phyloP scores from a whole-genome alignment of 2,888 invertebrate genomes.

The Neoitamus cyanurus region DNA sequence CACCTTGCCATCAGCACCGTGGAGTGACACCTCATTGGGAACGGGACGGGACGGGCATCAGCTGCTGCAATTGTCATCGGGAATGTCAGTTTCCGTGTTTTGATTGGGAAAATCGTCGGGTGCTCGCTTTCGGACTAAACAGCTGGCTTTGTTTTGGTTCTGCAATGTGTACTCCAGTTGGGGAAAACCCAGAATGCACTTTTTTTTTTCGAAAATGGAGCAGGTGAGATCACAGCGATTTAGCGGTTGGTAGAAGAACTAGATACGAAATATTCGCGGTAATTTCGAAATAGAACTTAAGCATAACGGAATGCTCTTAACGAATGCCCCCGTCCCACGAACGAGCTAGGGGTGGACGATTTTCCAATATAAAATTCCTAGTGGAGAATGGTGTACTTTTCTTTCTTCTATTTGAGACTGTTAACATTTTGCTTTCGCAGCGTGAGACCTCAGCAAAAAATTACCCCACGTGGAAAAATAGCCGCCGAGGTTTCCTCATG shows the following conservation, averaged over 20 bases:
- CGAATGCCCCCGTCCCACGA: too few species aligned
- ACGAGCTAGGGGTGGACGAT: too few species aligned
- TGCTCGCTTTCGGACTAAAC: neutral
- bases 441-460: too few species aligned
- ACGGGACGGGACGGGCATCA: neutral
- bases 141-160: constrained; percentile 12
- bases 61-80: neutral
- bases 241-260: neutral
- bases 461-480: too few species aligned
- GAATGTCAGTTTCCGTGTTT: neutral
- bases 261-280: neutral
- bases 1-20: neutral
- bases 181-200: neutral
- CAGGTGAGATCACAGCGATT: neutral
- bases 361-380: too few species aligned
- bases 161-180: neutral
- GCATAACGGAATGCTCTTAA: too few species aligned
- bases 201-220: neutral
- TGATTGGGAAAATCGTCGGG: neutral
- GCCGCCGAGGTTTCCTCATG: too few species aligned
- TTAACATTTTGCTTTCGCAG: too few species aligned
- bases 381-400: too few species aligned
- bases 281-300: too few species aligned
- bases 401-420: too few species aligned
- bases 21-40: neutral